These are phyloP conservation scores for Syngnathus scovelli DNA, from an alignment of 2,113 vertebrate genomes.

Conservation along the genomic window DNA sequence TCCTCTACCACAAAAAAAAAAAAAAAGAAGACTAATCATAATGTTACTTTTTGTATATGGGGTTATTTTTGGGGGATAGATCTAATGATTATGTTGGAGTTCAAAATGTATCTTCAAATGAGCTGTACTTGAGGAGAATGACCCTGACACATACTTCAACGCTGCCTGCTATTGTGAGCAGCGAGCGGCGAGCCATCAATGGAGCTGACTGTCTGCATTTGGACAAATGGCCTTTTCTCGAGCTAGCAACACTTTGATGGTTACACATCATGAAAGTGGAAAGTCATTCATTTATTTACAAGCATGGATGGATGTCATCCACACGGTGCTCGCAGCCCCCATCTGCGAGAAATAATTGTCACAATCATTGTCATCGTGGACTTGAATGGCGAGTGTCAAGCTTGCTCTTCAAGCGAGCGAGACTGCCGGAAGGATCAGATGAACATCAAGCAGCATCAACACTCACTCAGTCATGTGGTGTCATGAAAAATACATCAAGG, in stretches of 20 bases:
- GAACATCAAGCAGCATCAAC: constrained; percentile 22
- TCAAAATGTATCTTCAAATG: too few relatives aligned
- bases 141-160: constrained; percentile 21
- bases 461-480: constrained; percentile 32
- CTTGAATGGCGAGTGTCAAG: background rate
- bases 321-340: too few relatives aligned
- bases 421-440: constrained; percentile 24
- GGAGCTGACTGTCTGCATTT: constrained; percentile 58
- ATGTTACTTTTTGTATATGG: too few relatives aligned
- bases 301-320: too few relatives aligned
- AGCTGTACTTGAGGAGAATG: background rate
- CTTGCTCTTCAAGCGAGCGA: background rate
- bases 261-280: constrained; percentile 8
- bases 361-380: too few relatives aligned
- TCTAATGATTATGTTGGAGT: too few relatives aligned
- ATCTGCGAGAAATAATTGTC: too few relatives aligned
- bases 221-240: constrained; percentile 54
- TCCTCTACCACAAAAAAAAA: too few relatives aligned
- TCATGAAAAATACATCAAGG: constrained; percentile 57
- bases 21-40: too few relatives aligned
- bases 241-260: constrained; percentile 34
- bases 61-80: too few relatives aligned
- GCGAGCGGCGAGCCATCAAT: constrained; percentile 59
- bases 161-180: constrained; percentile 53
- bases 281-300: too few relatives aligned